These are phyloP conservation scores for Gymnoscopelus braueri DNA, from an alignment of 2,797 vertebrate genomes.

Conservation along the genomic window DNA sequence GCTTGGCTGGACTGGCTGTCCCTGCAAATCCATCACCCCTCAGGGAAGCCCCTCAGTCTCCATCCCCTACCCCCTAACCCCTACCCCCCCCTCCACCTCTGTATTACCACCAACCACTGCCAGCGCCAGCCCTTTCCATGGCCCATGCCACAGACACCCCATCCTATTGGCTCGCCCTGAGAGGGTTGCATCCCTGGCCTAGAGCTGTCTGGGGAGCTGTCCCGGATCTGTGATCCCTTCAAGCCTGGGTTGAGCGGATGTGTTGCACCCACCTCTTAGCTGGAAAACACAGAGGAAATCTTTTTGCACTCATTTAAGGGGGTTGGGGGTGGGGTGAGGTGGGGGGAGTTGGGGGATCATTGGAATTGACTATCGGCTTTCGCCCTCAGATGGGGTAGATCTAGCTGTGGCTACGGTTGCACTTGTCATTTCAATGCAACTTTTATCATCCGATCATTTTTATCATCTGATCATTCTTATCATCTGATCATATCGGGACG, in stretches of 20 bases:
- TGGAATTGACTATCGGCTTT: slow-evolving; percentile 72
- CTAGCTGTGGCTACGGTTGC: slow-evolving; percentile 70
- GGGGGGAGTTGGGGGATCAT: slow-evolving; percentile 28
- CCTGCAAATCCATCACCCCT: slow-evolving; percentile 77
- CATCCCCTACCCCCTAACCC: slow-evolving; percentile 25
- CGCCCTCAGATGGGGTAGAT: slow-evolving; percentile 66
- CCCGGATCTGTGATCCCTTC: slow-evolving; percentile 47
- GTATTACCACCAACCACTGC: slow-evolving; percentile 64
- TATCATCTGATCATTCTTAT: too few species aligned
- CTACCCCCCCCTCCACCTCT: slow-evolving; percentile 58
- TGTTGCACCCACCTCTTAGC: slow-evolving; percentile 58
- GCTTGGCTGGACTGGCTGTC: slow-evolving; percentile 71
- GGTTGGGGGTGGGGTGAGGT: slow-evolving; percentile 2
- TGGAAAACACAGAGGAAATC: slow-evolving; percentile 68
- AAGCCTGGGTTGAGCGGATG: slow-evolving; percentile 48
- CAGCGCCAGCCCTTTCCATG: slow-evolving; percentile 65
- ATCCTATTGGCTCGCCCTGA: slow-evolving; percentile 51
- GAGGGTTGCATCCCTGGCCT: slow-evolving; percentile 35
- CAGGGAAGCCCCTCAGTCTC: slow-evolving; percentile 79
- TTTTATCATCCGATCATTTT: slow-evolving; percentile 51
- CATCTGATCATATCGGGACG: slow-evolving; percentile 42
- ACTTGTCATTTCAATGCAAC: slow-evolving; percentile 68
- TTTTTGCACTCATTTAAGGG: slow-evolving; percentile 71
- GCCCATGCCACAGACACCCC: slow-evolving; percentile 60
- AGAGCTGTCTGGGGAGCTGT: slow-evolving; percentile 44